Percentiles rank a stretch among this genome's conserved stretches.
phyloP scores from a whole-genome alignment of 2,797 vertebrate species.

The Margarornis squamiger region DNA sequence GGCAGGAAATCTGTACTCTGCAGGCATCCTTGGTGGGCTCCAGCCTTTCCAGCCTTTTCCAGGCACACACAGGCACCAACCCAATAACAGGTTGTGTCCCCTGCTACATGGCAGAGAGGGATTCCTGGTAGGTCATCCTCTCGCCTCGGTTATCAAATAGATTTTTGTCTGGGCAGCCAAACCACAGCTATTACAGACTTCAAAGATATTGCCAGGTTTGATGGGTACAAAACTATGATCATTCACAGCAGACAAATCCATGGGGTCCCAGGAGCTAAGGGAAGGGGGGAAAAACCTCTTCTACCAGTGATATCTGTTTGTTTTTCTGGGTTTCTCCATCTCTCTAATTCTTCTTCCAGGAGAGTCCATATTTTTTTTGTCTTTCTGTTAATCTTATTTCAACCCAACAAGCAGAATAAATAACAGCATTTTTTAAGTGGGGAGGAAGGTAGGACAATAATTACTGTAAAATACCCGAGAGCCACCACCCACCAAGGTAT shows the following conservation, averaged over 20 bases:
- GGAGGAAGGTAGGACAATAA: neutral
- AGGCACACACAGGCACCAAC: accelerated
- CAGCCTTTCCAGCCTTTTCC: neutral
- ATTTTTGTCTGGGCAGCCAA: neutral
- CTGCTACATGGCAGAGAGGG: accelerated
- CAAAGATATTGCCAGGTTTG: neutral
- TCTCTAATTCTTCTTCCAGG: neutral
- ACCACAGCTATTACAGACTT: neutral
- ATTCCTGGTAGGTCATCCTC: neutral
- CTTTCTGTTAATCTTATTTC: neutral
- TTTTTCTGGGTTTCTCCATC: neutral
- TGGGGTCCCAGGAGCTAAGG: neutral
- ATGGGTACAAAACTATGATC: accelerated
- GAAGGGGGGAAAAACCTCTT: neutral
- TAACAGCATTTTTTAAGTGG: neutral
- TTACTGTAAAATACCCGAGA: neutral
- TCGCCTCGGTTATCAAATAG: accelerated
- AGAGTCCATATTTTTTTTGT: neutral
- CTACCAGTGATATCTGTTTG: neutral
- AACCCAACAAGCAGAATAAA: neutral
- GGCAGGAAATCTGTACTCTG: neutral
- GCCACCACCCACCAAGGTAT: neutral
- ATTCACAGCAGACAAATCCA: neutral
- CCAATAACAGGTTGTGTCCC: accelerated
- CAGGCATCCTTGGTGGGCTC: neutral